Evolutionary conservation across 2,888 invertebrate species (phyloP), one percentile per base, ranked within the genome.

Genomic region (Coleophora flavipennella): DNA sequence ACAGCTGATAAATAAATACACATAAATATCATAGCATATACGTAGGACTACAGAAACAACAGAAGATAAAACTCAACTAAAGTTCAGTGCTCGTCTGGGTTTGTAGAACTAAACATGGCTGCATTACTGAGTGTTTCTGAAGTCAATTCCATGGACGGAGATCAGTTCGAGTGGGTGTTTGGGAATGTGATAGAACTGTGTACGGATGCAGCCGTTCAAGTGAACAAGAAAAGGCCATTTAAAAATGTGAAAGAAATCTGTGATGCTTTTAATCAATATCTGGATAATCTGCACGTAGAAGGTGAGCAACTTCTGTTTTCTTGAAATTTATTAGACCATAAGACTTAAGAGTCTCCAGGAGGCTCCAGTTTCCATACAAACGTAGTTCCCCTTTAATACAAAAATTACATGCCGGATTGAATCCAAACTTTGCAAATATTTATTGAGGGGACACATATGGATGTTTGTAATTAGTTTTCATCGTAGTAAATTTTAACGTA

Each of bases 151-250:
- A 61, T 89, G 49, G 62, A 68, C 34, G 70, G 62, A 34, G 81
- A 86, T 33, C 74, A 86, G 45, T 90, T 90, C 60, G 83, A 85
- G 44, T 70, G 76, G 56, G 64, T 87, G 39, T 90, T 90, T 58
- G 81, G 81, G 13, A 90, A 90, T 68, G 87, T 89, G n/a, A 86
- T 90, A 39, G 90, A 90, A 57, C 68, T 87, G 43, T 88, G 83
- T 55, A 70, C 83, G 8, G 81, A 81, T 43, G 88, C 87, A 13
- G 87, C 89, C 0, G 64, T 61, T 31, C 57, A 67, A 25, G 85
- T 87, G 26, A 73, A 77, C 42, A 64, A 67, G 34, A 66, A 72
- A 49, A 66, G 87, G 33, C 90, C 90, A 1, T 90, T 90, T 59
- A 42, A 57, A 27, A 72, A 64, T 49, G 57, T 78, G 13, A 61